These are phyloP conservation scores for Phalacrocorax pelagicus DNA, from an alignment of 2,113 vertebrate genomes.

Conservation along the genomic window DNA sequence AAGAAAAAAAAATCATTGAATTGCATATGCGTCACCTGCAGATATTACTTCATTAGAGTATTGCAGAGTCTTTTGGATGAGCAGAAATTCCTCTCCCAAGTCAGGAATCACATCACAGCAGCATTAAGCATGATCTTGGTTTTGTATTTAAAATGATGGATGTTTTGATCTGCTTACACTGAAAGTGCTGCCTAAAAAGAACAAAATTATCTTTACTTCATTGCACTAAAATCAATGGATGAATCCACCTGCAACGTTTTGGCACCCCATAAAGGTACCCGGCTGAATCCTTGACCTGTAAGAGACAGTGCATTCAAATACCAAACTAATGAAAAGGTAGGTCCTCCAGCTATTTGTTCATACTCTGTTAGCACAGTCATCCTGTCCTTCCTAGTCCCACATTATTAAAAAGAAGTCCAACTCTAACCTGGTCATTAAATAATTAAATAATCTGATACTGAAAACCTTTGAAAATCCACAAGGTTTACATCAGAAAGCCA, in stretches of 20 bases:
- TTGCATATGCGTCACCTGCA: background rate
- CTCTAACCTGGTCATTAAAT: background rate
- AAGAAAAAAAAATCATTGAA: background rate
- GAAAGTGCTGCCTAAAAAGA: background rate
- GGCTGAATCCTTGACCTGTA: background rate
- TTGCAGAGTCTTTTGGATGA: background rate
- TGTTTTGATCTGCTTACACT: background rate
- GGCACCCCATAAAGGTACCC: background rate
- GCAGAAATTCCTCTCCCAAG: background rate
- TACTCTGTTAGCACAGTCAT: background rate
- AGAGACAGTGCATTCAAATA: background rate
- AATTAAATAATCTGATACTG: background rate
- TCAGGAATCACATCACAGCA: background rate
- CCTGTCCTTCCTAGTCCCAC: background rate
- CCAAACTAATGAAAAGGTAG: background rate
- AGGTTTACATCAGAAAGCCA: background rate
- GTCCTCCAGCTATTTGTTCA: background rate
- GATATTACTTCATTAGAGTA: background rate
- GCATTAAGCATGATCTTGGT: background rate
- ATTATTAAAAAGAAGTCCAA: background rate
- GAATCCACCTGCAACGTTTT: background rate
- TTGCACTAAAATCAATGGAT: background rate
- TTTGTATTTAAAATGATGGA: background rate
- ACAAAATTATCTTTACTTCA: background rate
- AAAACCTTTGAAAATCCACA: background rate